A percentile compares a stretch with the other conserved stretches of the same genome.
Conservation (phyloP, 2,888 invertebrate genomes). For the Phania funesta region DNA sequence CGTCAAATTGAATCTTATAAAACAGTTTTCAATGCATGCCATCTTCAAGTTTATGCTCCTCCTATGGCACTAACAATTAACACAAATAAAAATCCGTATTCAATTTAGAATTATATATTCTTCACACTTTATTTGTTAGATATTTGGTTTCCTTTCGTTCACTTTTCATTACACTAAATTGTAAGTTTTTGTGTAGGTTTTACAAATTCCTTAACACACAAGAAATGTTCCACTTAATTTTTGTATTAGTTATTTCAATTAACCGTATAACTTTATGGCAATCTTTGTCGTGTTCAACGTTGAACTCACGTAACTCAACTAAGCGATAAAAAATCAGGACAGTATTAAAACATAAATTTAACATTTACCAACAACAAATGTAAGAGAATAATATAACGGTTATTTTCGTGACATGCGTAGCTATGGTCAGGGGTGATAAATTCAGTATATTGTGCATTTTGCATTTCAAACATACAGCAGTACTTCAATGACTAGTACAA, state of each 20-base stretch:
- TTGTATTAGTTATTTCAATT: constrained; percentile 7
- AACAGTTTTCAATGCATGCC: not conserved
- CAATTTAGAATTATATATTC: constrained; percentile 38
- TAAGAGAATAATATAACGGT: constrained; percentile 51
- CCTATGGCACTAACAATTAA: constrained; percentile 15
- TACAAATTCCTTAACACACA: constrained; percentile 54
- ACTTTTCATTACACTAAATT: constrained; percentile 49
- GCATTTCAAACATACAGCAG: no score
- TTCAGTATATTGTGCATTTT: no score
- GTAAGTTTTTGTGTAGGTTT: not conserved
- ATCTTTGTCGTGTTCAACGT: constrained; percentile 37
- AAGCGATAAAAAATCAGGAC: constrained; percentile 29
- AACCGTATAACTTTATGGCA: not conserved
- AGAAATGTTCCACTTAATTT: constrained; percentile 46
- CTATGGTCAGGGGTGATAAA: not conserved
- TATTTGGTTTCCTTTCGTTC: constrained; percentile 41
- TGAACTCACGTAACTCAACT: constrained; percentile 63
- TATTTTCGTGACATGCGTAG: constrained; percentile 42
- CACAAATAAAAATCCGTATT: constrained; percentile 12
- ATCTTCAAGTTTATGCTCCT: constrained; percentile 14
- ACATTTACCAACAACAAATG: constrained; percentile 54
- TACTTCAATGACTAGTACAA: no score
- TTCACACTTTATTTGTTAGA: constrained; percentile 31
- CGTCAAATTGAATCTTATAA: not conserved
- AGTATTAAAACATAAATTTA: constrained; percentile 3